Evolutionary conservation across 2,888 invertebrate genomes (phyloP).

Genomic region (Petrolisthes manimaculis): DNA sequence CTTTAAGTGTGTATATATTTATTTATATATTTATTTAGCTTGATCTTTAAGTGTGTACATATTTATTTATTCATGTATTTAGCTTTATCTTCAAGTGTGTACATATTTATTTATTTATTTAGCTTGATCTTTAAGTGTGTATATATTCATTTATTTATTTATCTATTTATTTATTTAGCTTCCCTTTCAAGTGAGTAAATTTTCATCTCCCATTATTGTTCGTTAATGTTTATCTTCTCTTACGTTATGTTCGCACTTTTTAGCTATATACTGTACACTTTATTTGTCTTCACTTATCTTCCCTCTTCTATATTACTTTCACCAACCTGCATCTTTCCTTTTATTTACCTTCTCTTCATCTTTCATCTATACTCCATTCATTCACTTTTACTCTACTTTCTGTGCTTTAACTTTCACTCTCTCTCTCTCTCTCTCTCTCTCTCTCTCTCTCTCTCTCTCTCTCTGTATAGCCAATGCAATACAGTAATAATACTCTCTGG

Average conservation of each 20-base stretch:
- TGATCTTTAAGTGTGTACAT: not conserved
- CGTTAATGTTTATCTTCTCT: not conserved
- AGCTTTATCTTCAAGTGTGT: not conserved
- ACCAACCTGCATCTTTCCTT: too few relatives aligned
- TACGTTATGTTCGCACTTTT: not conserved
- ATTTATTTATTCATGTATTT: not conserved
- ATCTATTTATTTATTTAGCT: not conserved
- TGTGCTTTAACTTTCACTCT: not conserved
- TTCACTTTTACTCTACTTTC: not conserved
- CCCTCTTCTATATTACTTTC: not conserved
- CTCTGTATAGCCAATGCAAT: not conserved
- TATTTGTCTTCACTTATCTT: not conserved
- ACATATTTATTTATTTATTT: not conserved
- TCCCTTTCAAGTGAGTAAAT: not conserved
- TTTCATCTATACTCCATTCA: not conserved
- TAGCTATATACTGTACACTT: not conserved
- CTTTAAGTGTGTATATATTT: not conserved
- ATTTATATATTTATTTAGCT: slow-evolving; percentile 5
- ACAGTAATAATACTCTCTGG: not conserved
- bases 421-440: not conserved
- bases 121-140: not conserved
- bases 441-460: not conserved
- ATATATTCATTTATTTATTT: too few relatives aligned
- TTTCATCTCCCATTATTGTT: too few relatives aligned
- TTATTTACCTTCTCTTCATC: not conserved